Base-by-base conservation (phyloP, 1,140 invertebrate genomes). In the Megalopta genalis region DNA sequence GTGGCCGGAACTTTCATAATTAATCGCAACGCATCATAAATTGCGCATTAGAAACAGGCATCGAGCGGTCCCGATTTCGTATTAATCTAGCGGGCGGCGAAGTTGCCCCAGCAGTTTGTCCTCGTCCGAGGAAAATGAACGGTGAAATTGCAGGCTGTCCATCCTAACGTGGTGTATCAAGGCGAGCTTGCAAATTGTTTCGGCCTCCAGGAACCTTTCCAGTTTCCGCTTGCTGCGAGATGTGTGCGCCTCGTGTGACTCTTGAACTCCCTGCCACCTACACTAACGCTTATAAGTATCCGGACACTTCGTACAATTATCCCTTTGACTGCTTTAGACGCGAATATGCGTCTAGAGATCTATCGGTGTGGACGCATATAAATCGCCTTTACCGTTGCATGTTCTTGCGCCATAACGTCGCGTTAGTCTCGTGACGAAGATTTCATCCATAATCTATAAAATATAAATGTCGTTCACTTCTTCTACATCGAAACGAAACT, bases 221-320 rank as follows among this genome's bases (percentile, higher is more conserved):
- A 90, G 88, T 81, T 90, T 89, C 88, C 90, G 89, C 87, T 87
- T 77, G 88, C 84, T 84, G 85, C 87, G 85, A 80, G 77, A 73
- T 80, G 86, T 88, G 87, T 87, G 88, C 86, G 85, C 88, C 88
- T 90, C 88, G 89, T 84, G 90, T 90, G 91, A 91, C 90, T 90
- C 89, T 91, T 88, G 89, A 90, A 90, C 88, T 85, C 89, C 88
- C 85, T 77, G 67, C 72, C 69, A 67, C 84, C 82, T 80, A 71
- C 83, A 52, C 49, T 3, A 52, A 16, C 16, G 49, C 18, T 52
- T 18, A 1, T 52, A 52, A 52, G 49, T 52, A 52, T 52, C 16
- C 14, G 49, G 49, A 52, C 49, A 18, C 16, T 18, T 52, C 14
- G 49, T 52, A 52, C 49, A 52, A 52, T 52, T 18, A 16, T 18